Evolutionary conservation across 2,888 invertebrate genomes (phyloP).

Genomic region (Plagiodera versicolora): DNA sequence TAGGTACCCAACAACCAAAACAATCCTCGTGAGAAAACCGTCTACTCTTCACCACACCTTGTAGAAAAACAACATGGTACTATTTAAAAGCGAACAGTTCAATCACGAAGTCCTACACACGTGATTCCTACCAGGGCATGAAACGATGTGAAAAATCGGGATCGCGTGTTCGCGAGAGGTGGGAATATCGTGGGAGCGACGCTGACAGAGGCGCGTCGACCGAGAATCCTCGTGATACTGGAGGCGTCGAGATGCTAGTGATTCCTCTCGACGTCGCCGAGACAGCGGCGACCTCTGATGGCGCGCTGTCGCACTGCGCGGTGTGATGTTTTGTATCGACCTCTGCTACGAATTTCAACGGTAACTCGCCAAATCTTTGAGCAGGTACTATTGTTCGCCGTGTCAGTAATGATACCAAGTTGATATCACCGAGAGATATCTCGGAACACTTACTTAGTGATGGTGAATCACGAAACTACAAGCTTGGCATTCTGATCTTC

Average conservation of each 20-base stretch:
- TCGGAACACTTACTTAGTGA: too few species aligned
- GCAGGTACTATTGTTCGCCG: too few species aligned
- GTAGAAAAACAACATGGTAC: conserved; percentile 8
- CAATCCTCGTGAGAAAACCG: conserved; percentile 4
- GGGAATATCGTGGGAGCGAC: conserved; percentile 19
- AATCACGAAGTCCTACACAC: background rate
- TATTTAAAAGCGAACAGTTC: conserved; percentile 5
- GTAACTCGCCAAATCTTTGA: background rate
- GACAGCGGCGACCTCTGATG: conserved; percentile 40
- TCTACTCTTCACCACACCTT: conserved; percentile 20
- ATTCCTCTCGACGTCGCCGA: conserved; percentile 31
- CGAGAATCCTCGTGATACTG: conserved; percentile 41
- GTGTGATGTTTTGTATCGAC: conserved; percentile 33
- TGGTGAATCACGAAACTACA: too few species aligned
- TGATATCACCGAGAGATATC: too few species aligned
- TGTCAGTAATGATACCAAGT: too few species aligned
- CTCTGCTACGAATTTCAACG: background rate
- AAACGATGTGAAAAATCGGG: conserved; percentile 11
- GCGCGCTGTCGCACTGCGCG: conserved; percentile 27
- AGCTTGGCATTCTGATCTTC: too few species aligned
- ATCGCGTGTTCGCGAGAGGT: conserved; percentile 35
- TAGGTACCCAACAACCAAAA: conserved; percentile 12
- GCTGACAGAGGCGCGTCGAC: conserved; percentile 19
- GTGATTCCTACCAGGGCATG: conserved; percentile 2
- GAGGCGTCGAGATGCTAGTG: conserved; percentile 42